Evolutionary conservation across 2,113 vertebrate species (phyloP).

Genomic region (Chaetura pelagica): DNA sequence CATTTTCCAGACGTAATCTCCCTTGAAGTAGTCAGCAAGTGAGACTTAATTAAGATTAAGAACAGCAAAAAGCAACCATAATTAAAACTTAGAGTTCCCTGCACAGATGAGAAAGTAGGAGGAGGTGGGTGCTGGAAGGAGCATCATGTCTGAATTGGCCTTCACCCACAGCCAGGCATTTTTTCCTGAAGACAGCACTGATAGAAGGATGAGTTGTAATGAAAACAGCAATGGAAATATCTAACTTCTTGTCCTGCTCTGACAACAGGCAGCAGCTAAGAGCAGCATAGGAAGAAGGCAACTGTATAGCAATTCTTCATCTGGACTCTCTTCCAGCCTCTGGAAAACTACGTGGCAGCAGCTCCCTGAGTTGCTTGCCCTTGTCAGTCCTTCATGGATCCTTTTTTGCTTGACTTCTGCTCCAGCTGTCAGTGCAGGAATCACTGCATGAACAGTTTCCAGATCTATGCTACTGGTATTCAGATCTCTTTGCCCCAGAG

Average conservation of each 20-base stretch:
- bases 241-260: not conserved
- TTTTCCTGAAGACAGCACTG: not conserved
- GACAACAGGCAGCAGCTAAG: not conserved
- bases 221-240: not conserved
- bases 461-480: not conserved
- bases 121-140: not conserved
- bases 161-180: not conserved
- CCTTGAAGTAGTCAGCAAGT: constrained; percentile 34
- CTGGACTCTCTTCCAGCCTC: not conserved
- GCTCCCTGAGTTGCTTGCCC: not conserved
- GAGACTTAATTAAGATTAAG: constrained; percentile 70
- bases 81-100: constrained; percentile 38
- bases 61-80: constrained; percentile 39
- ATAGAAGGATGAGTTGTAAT: not conserved
- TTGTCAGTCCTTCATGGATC: not conserved
- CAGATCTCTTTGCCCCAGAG: not conserved
- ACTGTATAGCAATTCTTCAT: rapidly evolving
- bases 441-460: not conserved
- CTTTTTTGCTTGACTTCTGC: not conserved
- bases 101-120: not conserved
- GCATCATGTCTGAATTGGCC: not conserved
- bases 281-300: not conserved
- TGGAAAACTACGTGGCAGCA: not conserved
- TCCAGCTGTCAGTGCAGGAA: not conserved
- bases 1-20: constrained; percentile 26